Percentiles rank a stretch among this genome's conserved stretches.
phyloP scores from a whole-genome alignment of 2,797 vertebrate species.

The Falco novaeseelandiae region DNA sequence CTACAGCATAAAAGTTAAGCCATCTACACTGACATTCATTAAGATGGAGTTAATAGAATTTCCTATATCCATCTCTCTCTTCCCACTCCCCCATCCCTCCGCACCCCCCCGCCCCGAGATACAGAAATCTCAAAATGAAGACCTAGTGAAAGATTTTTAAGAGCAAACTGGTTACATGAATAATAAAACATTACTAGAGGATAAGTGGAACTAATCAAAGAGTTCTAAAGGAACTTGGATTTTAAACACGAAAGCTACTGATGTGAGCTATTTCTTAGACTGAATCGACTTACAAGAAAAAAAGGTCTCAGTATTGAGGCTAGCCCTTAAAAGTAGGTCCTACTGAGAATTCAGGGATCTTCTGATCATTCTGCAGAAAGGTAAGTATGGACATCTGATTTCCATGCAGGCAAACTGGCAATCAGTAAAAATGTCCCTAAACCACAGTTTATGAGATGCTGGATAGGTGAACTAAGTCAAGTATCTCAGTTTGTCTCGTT shows the following conservation, averaged over 20 bases:
- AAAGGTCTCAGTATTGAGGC: background rate
- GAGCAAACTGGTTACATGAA: background rate
- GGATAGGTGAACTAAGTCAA: background rate
- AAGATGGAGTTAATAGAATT: background rate
- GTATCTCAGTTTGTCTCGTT: background rate
- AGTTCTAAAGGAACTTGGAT: background rate
- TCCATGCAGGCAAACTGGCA: background rate
- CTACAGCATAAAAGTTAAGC: background rate
- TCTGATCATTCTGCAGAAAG: background rate
- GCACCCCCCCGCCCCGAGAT: too few species aligned
- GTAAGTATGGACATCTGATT: background rate
- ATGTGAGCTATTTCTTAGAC: background rate
- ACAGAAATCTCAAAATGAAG: background rate
- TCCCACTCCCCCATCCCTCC: too few species aligned
- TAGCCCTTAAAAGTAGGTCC: background rate
- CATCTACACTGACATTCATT: background rate
- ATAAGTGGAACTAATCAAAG: background rate
- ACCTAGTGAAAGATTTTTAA: background rate
- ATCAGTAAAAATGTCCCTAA: background rate
- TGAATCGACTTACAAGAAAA: background rate
- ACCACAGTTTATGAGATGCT: background rate
- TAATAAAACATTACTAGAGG: background rate
- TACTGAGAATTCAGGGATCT: background rate
- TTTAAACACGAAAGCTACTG: background rate
- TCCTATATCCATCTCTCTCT: background rate